Percentiles rank a stretch among this genome's conserved stretches.
phyloP scores from a whole-genome alignment of 2,113 vertebrate genomes.

The Hippocampus guttulatus region DNA sequence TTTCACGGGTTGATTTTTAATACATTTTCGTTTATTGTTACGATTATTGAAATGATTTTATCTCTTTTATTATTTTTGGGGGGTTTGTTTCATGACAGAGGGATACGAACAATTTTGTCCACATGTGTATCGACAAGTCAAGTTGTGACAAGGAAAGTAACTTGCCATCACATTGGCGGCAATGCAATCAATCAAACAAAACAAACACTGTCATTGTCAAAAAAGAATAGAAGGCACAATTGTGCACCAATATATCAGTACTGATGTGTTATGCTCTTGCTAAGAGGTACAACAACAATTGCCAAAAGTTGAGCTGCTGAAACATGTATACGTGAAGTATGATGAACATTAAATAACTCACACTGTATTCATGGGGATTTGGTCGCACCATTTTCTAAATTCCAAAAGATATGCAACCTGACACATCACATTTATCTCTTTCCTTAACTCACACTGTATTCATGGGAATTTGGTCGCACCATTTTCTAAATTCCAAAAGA shows the following conservation, averaged over 20 bases:
- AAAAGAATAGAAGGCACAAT: slow-evolving; percentile 73
- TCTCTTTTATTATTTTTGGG: no score
- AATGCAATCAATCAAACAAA: slow-evolving; percentile 40
- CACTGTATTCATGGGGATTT: neutral
- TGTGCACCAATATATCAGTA: slow-evolving; percentile 9
- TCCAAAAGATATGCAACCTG: neutral
- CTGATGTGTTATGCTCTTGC: neutral
- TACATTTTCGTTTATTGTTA: no score
- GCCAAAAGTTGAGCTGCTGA: neutral
- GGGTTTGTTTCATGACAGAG: no score
- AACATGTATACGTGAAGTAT: neutral
- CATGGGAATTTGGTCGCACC: neutral
- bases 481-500: neutral
- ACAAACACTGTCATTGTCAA: slow-evolving; percentile 40
- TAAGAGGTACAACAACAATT: neutral
- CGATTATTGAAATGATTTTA: no score
- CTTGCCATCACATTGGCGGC: slow-evolving; percentile 56
- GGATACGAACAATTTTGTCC: no score
- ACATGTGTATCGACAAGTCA: slow-evolving; percentile 15
- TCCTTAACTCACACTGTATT: neutral
- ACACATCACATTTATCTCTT: neutral
- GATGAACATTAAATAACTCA: slow-evolving; percentile 38
- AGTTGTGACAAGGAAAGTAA: slow-evolving; percentile 13
- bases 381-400: neutral
- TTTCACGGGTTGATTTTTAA: no score